Evolutionary conservation across 2,113 vertebrate genomes (phyloP).

Genomic region (Tachuris rubrigastra): DNA sequence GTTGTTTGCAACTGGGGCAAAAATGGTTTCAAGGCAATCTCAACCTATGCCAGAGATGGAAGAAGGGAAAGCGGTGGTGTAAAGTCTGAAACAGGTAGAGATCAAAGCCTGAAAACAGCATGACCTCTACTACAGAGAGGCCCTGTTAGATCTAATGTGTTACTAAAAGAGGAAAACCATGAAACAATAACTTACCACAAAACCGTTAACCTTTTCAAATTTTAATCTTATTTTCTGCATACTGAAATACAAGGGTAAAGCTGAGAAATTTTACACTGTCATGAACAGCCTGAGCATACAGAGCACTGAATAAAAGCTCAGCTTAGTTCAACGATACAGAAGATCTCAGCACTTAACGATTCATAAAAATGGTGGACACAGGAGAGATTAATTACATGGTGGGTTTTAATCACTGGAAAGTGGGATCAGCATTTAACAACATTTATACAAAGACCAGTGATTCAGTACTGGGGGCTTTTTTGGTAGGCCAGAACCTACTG

Average conservation of each 20-base stretch:
- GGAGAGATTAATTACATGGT: not conserved
- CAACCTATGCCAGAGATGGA: slow-evolving; percentile 79
- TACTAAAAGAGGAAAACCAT: not conserved
- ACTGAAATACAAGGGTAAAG: not conserved
- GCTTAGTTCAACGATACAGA: not conserved
- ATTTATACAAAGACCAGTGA: not conserved
- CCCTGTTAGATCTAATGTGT: fast-evolving
- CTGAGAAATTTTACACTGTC: not conserved
- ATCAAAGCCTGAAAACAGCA: not conserved
- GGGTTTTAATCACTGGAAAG: not conserved
- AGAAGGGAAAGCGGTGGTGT: not conserved
- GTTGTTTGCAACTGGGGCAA: slow-evolving; percentile 97
- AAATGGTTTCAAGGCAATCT: slow-evolving; percentile 95
- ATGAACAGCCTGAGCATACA: not conserved
- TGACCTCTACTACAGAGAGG: not conserved
- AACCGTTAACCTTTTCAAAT: not conserved
- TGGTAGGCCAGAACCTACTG: not conserved
- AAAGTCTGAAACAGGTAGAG: not conserved
- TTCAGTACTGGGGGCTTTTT: not conserved
- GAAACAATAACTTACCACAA: not conserved
- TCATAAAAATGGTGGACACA: not conserved
- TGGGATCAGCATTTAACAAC: not conserved
- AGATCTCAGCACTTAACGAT: not conserved
- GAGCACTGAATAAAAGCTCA: not conserved
- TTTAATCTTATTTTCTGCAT: not conserved